Conservation (phyloP, 2,797 vertebrate species). For the Varecia variegata region DNA sequence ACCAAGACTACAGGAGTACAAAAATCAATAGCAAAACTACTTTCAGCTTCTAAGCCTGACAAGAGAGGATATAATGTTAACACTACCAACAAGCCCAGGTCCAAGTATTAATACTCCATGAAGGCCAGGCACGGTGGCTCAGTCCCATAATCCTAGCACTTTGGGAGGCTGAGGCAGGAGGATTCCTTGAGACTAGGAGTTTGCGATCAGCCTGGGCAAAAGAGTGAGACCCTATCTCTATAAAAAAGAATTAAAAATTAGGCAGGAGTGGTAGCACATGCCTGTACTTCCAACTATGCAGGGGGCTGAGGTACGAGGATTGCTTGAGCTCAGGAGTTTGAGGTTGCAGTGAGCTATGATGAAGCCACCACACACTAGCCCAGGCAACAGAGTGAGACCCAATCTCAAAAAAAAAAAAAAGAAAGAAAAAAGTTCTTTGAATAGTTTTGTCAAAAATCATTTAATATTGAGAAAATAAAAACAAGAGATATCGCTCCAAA, state of each 20-base stretch:
- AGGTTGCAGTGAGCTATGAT: neutral
- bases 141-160: neutral
- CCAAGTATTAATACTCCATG: neutral
- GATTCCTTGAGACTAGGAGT: neutral
- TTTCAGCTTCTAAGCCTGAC: neutral
- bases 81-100: neutral
- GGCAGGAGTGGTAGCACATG: neutral
- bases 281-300: neutral
- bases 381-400: neutral
- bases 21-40: neutral
- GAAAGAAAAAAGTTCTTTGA: neutral
- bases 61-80: neutral
- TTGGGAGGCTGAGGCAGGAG: too few species aligned
- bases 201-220: too few species aligned
- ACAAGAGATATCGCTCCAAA: neutral
- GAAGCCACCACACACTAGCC: neutral
- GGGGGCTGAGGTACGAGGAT: neutral
- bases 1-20: neutral
- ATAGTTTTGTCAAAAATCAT: conserved; percentile 28
- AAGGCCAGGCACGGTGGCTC: neutral
- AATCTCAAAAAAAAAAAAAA: neutral
- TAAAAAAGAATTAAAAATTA: neutral
- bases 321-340: neutral
- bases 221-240: neutral
- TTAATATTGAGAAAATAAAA: neutral